Conservation (phyloP, 1,140 invertebrate species). For the Achatina immaculata region DNA sequence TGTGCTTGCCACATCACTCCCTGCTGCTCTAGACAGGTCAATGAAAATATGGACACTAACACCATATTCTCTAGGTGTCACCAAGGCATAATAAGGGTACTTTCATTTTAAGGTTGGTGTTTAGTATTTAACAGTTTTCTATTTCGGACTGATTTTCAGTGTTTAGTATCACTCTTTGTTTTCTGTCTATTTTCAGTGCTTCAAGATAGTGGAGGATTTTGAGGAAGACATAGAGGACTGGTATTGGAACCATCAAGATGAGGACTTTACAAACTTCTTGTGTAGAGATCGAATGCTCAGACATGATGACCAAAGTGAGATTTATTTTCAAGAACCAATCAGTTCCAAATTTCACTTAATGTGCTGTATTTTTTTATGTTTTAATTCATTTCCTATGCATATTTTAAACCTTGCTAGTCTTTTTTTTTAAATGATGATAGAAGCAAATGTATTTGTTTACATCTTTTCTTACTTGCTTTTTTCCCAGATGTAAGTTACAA, state of each 20-base stretch:
- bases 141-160: no score
- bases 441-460: no score
- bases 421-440: neutral
- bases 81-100: no score
- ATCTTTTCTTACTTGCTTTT: no score
- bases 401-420: neutral
- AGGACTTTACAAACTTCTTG: slow-evolving; percentile 27
- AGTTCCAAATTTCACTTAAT: neutral
- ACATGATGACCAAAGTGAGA: slow-evolving; percentile 17
- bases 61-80: no score
- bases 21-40: no score
- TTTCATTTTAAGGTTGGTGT: no score
- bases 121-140: no score
- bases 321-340: neutral
- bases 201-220: slow-evolving; percentile 72
- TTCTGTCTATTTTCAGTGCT: slow-evolving; percentile 73
- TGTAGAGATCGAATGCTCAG: slow-evolving; percentile 4
- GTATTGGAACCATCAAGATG: slow-evolving; percentile 69
- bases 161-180: no score
- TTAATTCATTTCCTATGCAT: neutral
- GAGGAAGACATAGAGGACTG: slow-evolving; percentile 75
- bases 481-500: no score
- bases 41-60: no score
- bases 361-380: neutral
- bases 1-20: no score